Base-by-base conservation (phyloP, 2,797 vertebrate species). In the Myripristis jacobus region DNA sequence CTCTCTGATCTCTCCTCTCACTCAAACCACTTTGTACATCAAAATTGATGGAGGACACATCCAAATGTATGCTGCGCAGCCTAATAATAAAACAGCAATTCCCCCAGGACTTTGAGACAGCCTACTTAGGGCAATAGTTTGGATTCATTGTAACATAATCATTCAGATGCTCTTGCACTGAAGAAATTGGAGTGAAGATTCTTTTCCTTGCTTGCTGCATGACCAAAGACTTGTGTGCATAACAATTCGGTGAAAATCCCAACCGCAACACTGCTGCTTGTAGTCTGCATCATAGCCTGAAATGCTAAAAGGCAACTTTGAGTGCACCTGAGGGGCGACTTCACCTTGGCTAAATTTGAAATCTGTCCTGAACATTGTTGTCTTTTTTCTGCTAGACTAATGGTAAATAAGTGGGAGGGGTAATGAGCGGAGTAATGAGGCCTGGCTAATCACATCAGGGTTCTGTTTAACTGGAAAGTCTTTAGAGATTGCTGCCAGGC, bases 371-470 rank as follows among this genome's bases (percentile, higher is more conserved):
- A 38, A 48, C 29, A 58, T 6, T 44, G 41, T 6, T 1, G 3
- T 66, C 52, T 73, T 78, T 50, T 72, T 77, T 73, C 66, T 36
- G 60, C 36, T 54, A 58, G 52, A 61, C 47, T 70, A 58, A 74
- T 65, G 58, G 52, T 85, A 82, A 87, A 85, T 77, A 85, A 75
- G 69, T 66, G 70, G 70, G 78, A 67, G 83, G 73, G 48, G 47
- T 76, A 77, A 75, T 52, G 69, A 67, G 69, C 57, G 22, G 36
- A 50, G 78, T 81, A 80, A 92, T 86, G 79, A 88, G 64, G 62
- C 79, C 44, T 62, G 21, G 68, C 64, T 89, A 89, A 93, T 92
- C 82, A 86, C 61, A 91, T 90, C 79, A 86, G 74, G 65, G 63
- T 62, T 79, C 71, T 29, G 78, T 70, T 81, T 77, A 75, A 88